phyloP scores from a whole-genome alignment of 2,888 invertebrate species.

The Hydrotaea diabolus region DNA sequence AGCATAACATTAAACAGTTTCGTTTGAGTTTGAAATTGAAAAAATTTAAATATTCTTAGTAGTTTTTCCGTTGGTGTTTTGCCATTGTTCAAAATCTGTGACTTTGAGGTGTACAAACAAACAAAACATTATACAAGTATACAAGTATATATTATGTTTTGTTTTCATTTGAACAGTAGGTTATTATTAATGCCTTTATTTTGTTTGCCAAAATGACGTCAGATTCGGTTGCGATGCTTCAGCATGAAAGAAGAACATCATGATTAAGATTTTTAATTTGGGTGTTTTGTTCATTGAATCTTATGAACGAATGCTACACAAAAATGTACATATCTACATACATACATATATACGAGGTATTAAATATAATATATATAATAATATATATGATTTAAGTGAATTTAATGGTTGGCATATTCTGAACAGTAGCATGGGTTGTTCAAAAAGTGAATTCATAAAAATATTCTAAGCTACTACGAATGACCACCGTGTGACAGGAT shows the following conservation, averaged over 20 bases:
- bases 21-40: neutral
- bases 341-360: too few species aligned
- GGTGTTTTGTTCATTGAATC: neutral
- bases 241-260: neutral
- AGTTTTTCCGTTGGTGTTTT: slow-evolving; percentile 7
- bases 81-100: neutral
- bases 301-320: slow-evolving; percentile 32
- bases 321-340: neutral
- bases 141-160: slow-evolving; percentile 10
- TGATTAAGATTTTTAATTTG: neutral
- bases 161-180: neutral
- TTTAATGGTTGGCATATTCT: neutral
- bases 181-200: slow-evolving; percentile 22
- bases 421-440: too few species aligned
- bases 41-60: slow-evolving; percentile 9
- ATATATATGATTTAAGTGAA: slow-evolving; percentile 12
- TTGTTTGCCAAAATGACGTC: slow-evolving; percentile 66
- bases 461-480: too few species aligned
- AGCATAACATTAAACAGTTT: slow-evolving; percentile 15
- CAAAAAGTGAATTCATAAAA: too few species aligned
- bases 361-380: neutral
- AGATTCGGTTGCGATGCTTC: neutral
- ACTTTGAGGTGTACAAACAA: too few species aligned
- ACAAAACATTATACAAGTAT: neutral
- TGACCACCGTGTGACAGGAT: too few species aligned